Evolutionary conservation across 2,113 vertebrate species (phyloP), one percentile per base, ranked within the genome.

Genomic region (Mastomys coucha): DNA sequence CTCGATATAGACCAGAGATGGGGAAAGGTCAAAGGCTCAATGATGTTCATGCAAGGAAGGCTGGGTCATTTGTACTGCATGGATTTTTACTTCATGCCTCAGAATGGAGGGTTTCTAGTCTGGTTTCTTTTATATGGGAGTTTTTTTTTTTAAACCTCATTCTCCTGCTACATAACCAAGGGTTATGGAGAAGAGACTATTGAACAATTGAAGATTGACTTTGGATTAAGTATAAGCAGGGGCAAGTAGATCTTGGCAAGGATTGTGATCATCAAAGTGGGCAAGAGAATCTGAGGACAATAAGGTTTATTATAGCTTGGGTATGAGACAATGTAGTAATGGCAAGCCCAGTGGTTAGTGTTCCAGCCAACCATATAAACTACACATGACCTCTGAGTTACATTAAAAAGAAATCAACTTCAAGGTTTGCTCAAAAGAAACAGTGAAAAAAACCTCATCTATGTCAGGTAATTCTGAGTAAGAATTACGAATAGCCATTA

Each of bases 401-500:
- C 6, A 2, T 36, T 87, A 51, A 56, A 88, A 45, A 51, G 58
- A 58, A 93, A 53, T 93, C n/a, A 69, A 1, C 78, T 60, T 81
- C 72, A 85, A 67, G 31, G 22, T 95, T 45, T 89, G 89, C 60
- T n/a, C 80, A 72, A 90, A 31, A 24, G 42, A 92, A 85, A 36
- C 14, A 90, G 20, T 5, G 24, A 45, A 95, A 8, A 5, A 39
- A 6, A 4, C 26, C 77, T 82, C 60, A 92, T 45, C 31, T 39
- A 5, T 39, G 9, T 97, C 16, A 53, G 24, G 24, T 56, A 53
- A 31, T 53, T 67, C 63, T 80, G 67, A 91, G 26, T 49, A 42
- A 85, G 56, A 93, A 49, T 13, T 8, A 33, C 65, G 26, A 56
- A 58, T 28, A 69, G 31, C 33, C 16, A 19, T 45, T 45, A 14